Evolutionary conservation across 2,888 invertebrate genomes (phyloP).

Genomic region (Coleophora flavipennella): DNA sequence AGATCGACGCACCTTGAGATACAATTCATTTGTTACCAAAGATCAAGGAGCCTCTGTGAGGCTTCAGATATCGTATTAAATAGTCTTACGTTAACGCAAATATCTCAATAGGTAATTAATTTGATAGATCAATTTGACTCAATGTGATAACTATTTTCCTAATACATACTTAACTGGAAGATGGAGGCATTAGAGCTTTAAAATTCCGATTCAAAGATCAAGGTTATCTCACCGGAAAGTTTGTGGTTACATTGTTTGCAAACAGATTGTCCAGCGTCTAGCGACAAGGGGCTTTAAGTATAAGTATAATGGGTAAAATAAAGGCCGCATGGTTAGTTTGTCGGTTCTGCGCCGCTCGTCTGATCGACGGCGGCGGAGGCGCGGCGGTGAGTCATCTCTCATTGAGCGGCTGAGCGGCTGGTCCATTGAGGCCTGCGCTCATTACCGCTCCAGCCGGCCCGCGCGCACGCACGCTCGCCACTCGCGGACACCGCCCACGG

Average conservation of each 20-base stretch:
- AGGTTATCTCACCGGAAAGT: slow-evolving; percentile 11
- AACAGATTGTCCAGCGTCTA: slow-evolving; percentile 19
- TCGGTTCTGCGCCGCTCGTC: slow-evolving; percentile 36
- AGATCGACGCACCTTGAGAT: background rate
- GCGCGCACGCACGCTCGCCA: slow-evolving; percentile 64
- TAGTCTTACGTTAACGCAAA: too few species aligned
- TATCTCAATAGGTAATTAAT: too few species aligned
- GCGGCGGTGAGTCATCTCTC: slow-evolving; percentile 64
- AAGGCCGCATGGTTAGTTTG: slow-evolving; percentile 39
- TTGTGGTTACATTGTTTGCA: slow-evolving; percentile 25
- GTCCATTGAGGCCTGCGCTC: slow-evolving; percentile 55
- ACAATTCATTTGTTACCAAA: slow-evolving; percentile 17
- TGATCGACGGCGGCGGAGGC: slow-evolving; percentile 58
- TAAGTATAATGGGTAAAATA: slow-evolving; percentile 28
- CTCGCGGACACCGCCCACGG: slow-evolving; percentile 55
- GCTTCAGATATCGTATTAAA: background rate
- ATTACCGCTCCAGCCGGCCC: slow-evolving; percentile 71
- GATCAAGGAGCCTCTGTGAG: slow-evolving; percentile 15
- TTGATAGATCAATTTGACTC: too few species aligned
- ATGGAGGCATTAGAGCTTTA: background rate
- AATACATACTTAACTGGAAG: background rate
- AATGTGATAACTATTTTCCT: too few species aligned
- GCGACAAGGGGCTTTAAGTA: slow-evolving; percentile 5
- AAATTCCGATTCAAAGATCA: background rate
- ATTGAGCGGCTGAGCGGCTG: slow-evolving; percentile 32